Base-by-base conservation (phyloP, 2,797 vertebrate species). In the Coracias cyanogaster region DNA sequence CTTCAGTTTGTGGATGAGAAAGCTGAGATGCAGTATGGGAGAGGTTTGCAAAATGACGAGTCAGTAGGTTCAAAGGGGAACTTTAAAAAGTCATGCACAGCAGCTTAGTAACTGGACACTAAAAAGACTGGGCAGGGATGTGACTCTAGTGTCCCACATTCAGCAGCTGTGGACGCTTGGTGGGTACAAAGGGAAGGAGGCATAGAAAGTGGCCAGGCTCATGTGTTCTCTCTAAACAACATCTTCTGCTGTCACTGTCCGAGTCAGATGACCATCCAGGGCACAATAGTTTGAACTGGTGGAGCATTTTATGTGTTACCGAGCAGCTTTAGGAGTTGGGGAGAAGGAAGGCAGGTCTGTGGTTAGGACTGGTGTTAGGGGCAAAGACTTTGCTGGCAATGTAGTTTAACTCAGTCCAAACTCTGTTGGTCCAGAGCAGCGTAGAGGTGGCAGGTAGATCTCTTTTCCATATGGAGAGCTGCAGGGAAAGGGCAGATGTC, bases 401-500 rank as follows among this genome's bases (percentile, higher is more conserved):
- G 26, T 24, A 35, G 33, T 58, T 71, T 33, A 67, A 61, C 31
- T 87, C 33, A 79, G 35, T 20, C 81, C 79, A 51, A 82, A 22
- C 41, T 70, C n/a, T 48, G 66, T 26, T 14, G 13, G 52, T 66
- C 9, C 37, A 69, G 54, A 85, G 74, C 39, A 35, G 35, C 76
- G 14, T 25, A 7, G 66, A 35, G 65, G 26, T 3, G 7, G 78
- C 60, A 85, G 73, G 74, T 51, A 48, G 64, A 95, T 90, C 49
- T 80, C 86, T 94, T 94, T 95, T 84, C 94, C 93, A 67, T 71
- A 43, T 90, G 91, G 90, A 90, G 57, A 93, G 29, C 86, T 85
- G 64, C 64, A 89, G 71, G 81, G 55, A 92, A 96, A 95, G 83
- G 95, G 90, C 88, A 97, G 81, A 51, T 90, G 92, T 95, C 93